phyloP scores from a whole-genome alignment of 1,140 invertebrate species.

The Psix sp. region DNA sequence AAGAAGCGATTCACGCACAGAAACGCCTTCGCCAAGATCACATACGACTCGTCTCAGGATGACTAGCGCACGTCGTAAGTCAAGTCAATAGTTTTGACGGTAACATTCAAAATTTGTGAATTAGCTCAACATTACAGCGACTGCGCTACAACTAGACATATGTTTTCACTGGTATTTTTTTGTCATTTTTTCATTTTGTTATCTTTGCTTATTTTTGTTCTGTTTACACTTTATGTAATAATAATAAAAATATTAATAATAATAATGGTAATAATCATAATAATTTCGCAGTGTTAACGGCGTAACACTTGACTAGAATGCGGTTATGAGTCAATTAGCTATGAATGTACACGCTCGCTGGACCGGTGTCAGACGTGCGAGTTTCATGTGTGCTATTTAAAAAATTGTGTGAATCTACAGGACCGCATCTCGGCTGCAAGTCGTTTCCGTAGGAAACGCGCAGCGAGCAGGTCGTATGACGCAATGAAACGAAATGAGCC shows the following conservation, averaged over 20 bases:
- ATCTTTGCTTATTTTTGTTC: conserved; percentile 8
- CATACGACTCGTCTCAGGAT: conserved; percentile 25
- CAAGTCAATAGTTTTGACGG: conserved; percentile 37
- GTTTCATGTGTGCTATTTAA: conserved; percentile 47
- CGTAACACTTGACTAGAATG: conserved; percentile 56
- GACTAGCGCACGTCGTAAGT: conserved; percentile 41
- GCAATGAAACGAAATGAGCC: conserved; percentile 28
- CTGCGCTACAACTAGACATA: conserved; percentile 58
- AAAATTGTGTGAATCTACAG: conserved; percentile 24
- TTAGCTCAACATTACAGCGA: conserved; percentile 61
- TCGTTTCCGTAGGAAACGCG: conserved; percentile 41
- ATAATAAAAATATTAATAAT: no score
- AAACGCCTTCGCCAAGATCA: conserved; percentile 40
- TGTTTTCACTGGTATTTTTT: conserved; percentile 26
- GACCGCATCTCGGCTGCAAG: conserved; percentile 18
- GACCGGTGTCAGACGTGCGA: conserved; percentile 52
- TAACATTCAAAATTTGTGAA: conserved; percentile 58
- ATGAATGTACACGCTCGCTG: conserved; percentile 42
- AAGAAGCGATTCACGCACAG: conserved; percentile 21
- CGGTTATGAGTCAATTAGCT: conserved; percentile 52
- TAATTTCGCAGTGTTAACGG: conserved; percentile 44
- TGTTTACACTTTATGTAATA: conserved; percentile 14
- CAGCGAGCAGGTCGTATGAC: conserved; percentile 26
- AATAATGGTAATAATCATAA: conserved; percentile 26
- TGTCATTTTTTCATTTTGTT: conserved; percentile 12